Evolutionary conservation across 2,797 vertebrate genomes (phyloP), one percentile per base, ranked within the genome.

Genomic region (Sciurus vulgaris): DNA sequence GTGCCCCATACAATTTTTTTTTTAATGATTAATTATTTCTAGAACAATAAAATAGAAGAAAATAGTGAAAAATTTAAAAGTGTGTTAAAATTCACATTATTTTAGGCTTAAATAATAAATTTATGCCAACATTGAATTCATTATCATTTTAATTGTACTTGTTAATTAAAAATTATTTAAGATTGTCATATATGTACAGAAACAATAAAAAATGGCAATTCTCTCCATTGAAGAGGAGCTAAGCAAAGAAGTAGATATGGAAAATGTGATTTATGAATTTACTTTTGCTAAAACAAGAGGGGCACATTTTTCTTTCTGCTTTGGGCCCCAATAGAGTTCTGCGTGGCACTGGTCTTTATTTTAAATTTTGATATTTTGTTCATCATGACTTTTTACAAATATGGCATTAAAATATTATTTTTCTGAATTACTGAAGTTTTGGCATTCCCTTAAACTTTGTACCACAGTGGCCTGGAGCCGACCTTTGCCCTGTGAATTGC

Each of bases 101-200:
- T 94, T 91, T 86, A 77, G 54, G 13, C 69, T 87, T 82, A 93
- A 86, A 89, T 73, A 91, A 86, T 94, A 84, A 30, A 91, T 91
- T 91, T 91, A 63, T 13, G 69, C 11, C 28, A 18, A 79, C 86
- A 56, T 41, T 78, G n/a, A 92, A 86, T 87, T 79, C 61, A 77
- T 61, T 89, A 20, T 35, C 14, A 84, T 56, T 93, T 93, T 87
- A 38, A 2, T 70, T 95, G 67, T 10, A 0, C 54, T 95, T 84
- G 35, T 61, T 86, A 65, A 72, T 69, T 90, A 86, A 89, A 91
- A 89, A 72, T 73, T 76, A 63, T 35, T 86, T 85, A 85, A 86
- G 82, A 49, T n/a, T 44, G 14, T 89, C 30, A 41, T 17, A 59
- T 35, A 63, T 72, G 20, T 73, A 77, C 26, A 81, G 41, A 74